Evolutionary conservation across 53 echinoderm and acorn worm species (phyloP).

Genomic region (Astropecten irregularis): DNA sequence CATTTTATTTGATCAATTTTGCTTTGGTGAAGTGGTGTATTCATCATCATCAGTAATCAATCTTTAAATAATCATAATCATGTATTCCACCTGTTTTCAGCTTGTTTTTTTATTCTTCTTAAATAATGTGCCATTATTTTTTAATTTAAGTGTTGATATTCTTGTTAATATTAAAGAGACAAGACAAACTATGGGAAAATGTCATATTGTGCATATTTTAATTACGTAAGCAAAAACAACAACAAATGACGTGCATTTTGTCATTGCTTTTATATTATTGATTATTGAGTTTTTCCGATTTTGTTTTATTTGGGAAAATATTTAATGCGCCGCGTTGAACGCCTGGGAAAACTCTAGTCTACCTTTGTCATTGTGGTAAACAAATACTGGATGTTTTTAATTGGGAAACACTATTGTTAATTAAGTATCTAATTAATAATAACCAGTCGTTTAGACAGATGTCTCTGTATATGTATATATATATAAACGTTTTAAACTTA

Average conservation of each 20-base stretch:
- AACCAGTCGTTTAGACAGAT: neutral
- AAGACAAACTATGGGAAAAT: neutral
- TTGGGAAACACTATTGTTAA: neutral
- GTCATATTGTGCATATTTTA: constrained; percentile 31
- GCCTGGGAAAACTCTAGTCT: neutral
- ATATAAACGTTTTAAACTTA: neutral
- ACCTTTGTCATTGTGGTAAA: neutral
- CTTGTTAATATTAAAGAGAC: constrained; percentile 22
- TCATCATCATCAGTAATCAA: constrained; percentile 24
- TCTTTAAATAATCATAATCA: neutral
- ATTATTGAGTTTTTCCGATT: neutral
- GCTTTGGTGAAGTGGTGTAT: constrained; percentile 50
- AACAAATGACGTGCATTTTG: too few relatives aligned
- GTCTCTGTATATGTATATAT: neutral
- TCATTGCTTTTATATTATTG: too few relatives aligned
- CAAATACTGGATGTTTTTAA: neutral
- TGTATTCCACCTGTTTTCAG: constrained; percentile 55
- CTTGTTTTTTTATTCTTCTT: constrained; percentile 28
- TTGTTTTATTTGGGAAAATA: neutral
- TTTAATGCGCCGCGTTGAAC: neutral
- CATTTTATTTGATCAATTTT: neutral
- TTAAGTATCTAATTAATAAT: neutral
- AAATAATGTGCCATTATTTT: constrained; percentile 53
- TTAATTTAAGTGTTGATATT: constrained; percentile 47
- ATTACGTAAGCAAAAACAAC: too few relatives aligned